Base-by-base conservation (phyloP, 2,113 vertebrate genomes). In the Uria lomvia region DNA sequence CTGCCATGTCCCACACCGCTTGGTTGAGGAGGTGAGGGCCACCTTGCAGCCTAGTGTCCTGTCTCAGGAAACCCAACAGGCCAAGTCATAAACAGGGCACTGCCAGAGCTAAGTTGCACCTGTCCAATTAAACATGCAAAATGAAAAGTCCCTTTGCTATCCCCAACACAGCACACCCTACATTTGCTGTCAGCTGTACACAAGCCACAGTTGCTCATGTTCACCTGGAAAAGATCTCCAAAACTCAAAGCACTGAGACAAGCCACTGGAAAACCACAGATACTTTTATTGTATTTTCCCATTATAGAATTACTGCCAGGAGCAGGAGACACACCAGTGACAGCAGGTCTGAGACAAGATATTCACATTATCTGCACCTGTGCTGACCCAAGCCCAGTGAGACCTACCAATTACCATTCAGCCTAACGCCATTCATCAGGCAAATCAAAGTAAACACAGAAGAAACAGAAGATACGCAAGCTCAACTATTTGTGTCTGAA, bases 1-100 rank as follows among this genome's bases (percentile, higher is more conserved):
- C n/a, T 62, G 50, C 47, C 56, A n/a, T 0, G 24, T 55, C 52
- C 47, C 65, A 68, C 10, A 45, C 8, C 2, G 0, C 59, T 11
- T 21, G 50, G 22, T 2, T 55, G 47, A 63, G 32, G 68, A 40
- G 42, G 19, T 8, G 19, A 91, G 58, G 32, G 60, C 29, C 75
- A 86, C 72, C 63, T 30, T 53, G 55, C 40, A 74, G 62, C 22
- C 49, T 49, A 9, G 6, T 7, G 32, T 36, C 38, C 50, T 12
- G 5, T 4, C 56, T 47, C 68, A 55, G 59, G 50, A 78, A 62
- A 71, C 9, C 20, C 15, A 71, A 47, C 56, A 56, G 36, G 60
- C 6, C 36, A 93, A 8, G 15, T 40, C 53, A n/a, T 6, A 6
- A 36, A 21, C 17, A 47, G 4, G 38, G n/a, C 38, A 34, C 9